Evolutionary conservation across 23 tunicate genomes (phyloP), one percentile per base, ranked within the genome.

Genomic region (Ascidia mentula): DNA sequence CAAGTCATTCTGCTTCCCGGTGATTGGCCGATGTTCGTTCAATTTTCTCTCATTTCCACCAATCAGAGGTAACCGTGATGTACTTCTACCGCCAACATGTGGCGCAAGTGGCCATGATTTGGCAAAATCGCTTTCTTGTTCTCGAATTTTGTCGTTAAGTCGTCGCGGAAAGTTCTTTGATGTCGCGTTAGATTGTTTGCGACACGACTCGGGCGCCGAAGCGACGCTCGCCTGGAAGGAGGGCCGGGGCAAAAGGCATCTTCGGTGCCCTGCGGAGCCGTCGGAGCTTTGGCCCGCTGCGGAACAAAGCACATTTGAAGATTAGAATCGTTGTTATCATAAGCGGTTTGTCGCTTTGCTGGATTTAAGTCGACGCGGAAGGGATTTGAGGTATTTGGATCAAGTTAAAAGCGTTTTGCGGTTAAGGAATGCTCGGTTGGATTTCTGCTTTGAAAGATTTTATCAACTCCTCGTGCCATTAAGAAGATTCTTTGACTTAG

Each of bases 41-140:
- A 53, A 53, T 28, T 53, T 53, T 9, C 65, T 6, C 28, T 6
- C 65, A 28, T 53, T 53, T 53, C 65, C 65, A 9, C 65, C 65
- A 53, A 53, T 53, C 65, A 53, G 65, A 53, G 65, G 65, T 28
- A 53, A 53, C 13, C 12, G 53, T 9, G 28, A 26, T 20, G 7
- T 53, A 28, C 24, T 28, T 53, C 13, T 53, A 53, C 65, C 65
- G 65, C 65, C 65, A 42, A 12, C 65, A 9, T 53, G 65, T 9
- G 65, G 65, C 65, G 65, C 65, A 28, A 53, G 65, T 5, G 65
- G 65, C 65, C 65, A 53, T 53, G 65, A 53, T 53, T 53, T 53
- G 22, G 65, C 65, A 53, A 53, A 53, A 53, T 53, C 65, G 65
- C 12, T 53, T 53, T 53, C 65, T 3, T 6, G 24, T 53, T 53